Evolutionary conservation across 2,113 vertebrate species (phyloP).

Genomic region (Lagenorhynchus albirostris): DNA sequence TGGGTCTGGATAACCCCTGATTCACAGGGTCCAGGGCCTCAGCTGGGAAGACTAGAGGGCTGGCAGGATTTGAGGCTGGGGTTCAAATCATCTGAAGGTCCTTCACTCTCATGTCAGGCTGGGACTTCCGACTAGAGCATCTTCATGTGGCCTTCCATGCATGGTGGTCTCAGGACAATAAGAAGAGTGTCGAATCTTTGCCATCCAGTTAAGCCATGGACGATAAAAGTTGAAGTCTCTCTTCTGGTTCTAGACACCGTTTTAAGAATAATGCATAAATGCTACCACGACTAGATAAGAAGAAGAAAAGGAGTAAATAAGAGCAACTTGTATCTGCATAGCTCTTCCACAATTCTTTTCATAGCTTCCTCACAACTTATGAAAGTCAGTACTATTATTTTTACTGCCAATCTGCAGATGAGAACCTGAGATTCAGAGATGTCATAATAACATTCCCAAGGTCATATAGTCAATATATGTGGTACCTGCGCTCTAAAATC

Average conservation of each 20-base stretch:
- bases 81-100: neutral
- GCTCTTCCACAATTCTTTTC: neutral
- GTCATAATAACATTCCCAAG: neutral
- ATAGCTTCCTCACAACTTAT: neutral
- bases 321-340: neutral
- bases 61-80: neutral
- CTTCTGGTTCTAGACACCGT: neutral
- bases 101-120: neutral
- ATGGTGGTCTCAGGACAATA: too few relatives aligned
- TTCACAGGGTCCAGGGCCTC: neutral
- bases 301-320: neutral
- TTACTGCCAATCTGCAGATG: neutral
- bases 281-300: neutral
- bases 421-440: neutral
- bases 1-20: neutral
- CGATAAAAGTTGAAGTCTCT: neutral
- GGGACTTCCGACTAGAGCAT: neutral
- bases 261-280: neutral
- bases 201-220: neutral
- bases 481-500: neutral
- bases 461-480: neutral
- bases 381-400: neutral
- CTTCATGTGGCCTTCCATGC: neutral
- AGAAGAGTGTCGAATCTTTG: neutral
- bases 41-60: neutral